Evolutionary conservation across 2,113 vertebrate genomes (phyloP).

Genomic region (Cacatua alba): DNA sequence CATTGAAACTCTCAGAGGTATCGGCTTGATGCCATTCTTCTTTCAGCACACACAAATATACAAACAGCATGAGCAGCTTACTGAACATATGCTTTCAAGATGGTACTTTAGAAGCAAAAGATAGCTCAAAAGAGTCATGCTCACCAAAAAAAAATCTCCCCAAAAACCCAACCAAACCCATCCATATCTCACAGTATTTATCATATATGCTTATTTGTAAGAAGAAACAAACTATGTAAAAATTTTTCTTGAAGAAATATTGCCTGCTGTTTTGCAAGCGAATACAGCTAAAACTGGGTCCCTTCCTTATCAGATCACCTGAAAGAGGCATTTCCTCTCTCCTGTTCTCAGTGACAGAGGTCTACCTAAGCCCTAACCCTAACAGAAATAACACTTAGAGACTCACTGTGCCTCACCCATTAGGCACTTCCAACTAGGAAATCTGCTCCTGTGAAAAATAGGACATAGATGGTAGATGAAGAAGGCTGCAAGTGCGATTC

Average conservation of each 20-base stretch:
- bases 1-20: background rate
- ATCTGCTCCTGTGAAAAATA: background rate
- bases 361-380: background rate
- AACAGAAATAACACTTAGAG: background rate
- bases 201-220: background rate
- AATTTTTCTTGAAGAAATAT: background rate
- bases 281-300: background rate
- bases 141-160: background rate
- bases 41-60: background rate
- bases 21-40: background rate
- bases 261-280: background rate
- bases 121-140: background rate
- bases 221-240: background rate
- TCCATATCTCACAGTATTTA: background rate
- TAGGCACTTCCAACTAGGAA: background rate
- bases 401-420: background rate
- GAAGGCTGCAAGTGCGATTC: background rate
- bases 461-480: background rate
- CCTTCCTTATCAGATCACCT: background rate
- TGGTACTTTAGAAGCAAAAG: slow-evolving; percentile 13
- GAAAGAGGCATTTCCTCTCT: background rate
- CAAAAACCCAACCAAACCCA: background rate
- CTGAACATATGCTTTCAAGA: slow-evolving; percentile 19
- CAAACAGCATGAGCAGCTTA: slow-evolving; percentile 14
- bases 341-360: background rate